These are phyloP conservation scores for Pristionchus mayeri DNA, from an alignment of 2,888 invertebrate genomes.

Conservation along the genomic window DNA sequence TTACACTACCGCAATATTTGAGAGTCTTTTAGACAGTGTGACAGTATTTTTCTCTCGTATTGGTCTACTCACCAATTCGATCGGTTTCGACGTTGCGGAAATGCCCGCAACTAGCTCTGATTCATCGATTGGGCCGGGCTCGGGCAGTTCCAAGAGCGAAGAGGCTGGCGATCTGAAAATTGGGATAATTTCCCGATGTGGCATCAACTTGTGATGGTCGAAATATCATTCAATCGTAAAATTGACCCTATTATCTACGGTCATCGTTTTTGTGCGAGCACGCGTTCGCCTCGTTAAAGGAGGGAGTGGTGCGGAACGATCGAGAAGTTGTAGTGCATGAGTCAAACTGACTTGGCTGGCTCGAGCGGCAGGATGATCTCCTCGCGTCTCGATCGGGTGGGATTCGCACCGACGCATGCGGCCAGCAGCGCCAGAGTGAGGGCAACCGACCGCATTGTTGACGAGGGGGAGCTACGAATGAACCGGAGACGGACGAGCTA, in stretches of 20 bases:
- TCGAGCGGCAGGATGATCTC: background rate
- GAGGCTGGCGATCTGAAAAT: background rate
- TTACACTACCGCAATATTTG: too few species aligned
- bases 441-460: slow-evolving; percentile 16
- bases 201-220: too few species aligned
- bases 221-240: too few species aligned
- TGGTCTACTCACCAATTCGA: background rate
- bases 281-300: too few species aligned
- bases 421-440: slow-evolving; percentile 2
- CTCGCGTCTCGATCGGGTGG: slow-evolving; percentile 4
- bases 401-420: background rate
- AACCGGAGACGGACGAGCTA: background rate
- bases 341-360: slow-evolving; percentile 13
- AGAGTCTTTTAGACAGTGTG: too few species aligned
- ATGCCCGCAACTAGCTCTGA: background rate
- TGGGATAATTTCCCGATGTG: too few species aligned
- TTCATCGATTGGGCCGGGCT: slow-evolving; percentile 35
- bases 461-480: background rate
- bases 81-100: background rate
- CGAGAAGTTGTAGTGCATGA: too few species aligned
- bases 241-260: too few species aligned
- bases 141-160: slow-evolving; percentile 8
- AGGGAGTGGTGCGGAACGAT: too few species aligned
- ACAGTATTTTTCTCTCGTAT: too few species aligned
- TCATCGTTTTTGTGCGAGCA: too few species aligned